These are phyloP conservation scores for Hirundo rustica DNA, from an alignment of 2,797 vertebrate species.

Conservation along the genomic window DNA sequence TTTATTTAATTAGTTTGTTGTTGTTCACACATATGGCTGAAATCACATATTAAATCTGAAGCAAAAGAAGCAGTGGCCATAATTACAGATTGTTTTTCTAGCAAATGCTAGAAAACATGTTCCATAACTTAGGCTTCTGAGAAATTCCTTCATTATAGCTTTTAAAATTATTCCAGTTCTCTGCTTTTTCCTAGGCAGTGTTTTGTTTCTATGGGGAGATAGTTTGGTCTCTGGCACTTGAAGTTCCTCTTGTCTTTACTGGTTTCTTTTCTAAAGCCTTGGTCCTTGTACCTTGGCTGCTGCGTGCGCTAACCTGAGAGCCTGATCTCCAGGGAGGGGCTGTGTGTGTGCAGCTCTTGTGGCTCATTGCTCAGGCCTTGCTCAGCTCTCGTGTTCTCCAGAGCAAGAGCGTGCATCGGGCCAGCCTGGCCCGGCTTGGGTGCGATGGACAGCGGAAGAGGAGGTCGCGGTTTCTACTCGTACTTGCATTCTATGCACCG, in stretches of 20 bases:
- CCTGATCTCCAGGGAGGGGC: neutral
- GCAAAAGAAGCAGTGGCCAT: neutral
- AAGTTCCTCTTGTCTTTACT: neutral
- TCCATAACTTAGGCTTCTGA: neutral
- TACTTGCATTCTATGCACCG: neutral
- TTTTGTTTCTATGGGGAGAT: neutral
- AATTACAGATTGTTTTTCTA: neutral
- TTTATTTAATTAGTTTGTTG: constrained; percentile 13
- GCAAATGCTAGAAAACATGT: neutral
- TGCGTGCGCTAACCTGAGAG: neutral
- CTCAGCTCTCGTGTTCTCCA: neutral
- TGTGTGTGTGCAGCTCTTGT: neutral
- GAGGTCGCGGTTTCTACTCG: neutral
- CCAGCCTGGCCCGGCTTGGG: neutral
- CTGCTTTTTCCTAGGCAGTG: neutral
- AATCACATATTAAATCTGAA: neutral
- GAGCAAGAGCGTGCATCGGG: neutral
- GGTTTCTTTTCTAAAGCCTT: neutral
- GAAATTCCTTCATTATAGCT: neutral
- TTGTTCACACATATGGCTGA: neutral
- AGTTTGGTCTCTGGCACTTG: neutral
- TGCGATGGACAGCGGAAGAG: neutral
- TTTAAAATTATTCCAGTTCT: neutral
- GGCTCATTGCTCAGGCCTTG: neutral
- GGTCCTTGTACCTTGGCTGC: neutral